These are phyloP conservation scores for Hydrolagus affinis DNA, from an alignment of 2,113 vertebrate genomes.

Conservation along the genomic window DNA sequence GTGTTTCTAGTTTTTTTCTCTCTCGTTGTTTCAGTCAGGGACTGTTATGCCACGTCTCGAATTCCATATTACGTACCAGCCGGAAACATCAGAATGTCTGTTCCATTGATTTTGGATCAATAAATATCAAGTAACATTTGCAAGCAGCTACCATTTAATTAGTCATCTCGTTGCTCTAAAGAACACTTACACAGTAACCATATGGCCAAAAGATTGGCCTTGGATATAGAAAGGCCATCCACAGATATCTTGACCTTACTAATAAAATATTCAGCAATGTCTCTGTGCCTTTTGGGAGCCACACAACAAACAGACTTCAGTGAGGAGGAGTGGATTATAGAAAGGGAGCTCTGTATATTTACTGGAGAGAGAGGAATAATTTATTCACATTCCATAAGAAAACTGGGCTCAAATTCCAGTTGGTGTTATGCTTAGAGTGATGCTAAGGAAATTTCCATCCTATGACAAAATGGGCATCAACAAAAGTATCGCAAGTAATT, in stretches of 20 bases:
- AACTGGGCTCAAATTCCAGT: background rate
- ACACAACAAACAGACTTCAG: background rate
- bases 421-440: too few relatives aligned
- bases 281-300: background rate
- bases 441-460: too few relatives aligned
- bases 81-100: background rate
- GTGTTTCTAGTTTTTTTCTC: too few relatives aligned
- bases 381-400: background rate
- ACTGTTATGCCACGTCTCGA: background rate
- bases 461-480: too few relatives aligned
- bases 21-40: background rate
- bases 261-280: background rate
- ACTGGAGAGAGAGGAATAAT: too few relatives aligned
- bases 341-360: background rate
- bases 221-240: background rate
- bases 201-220: background rate
- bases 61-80: background rate
- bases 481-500: too few relatives aligned
- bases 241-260: background rate
- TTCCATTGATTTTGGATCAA: constrained; percentile 2
- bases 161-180: background rate
- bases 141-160: background rate
- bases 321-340: background rate
- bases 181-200: background rate
- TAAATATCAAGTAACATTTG: background rate